Evolutionary conservation across 2,113 vertebrate species (phyloP).

Genomic region (Larimichthys crocea): DNA sequence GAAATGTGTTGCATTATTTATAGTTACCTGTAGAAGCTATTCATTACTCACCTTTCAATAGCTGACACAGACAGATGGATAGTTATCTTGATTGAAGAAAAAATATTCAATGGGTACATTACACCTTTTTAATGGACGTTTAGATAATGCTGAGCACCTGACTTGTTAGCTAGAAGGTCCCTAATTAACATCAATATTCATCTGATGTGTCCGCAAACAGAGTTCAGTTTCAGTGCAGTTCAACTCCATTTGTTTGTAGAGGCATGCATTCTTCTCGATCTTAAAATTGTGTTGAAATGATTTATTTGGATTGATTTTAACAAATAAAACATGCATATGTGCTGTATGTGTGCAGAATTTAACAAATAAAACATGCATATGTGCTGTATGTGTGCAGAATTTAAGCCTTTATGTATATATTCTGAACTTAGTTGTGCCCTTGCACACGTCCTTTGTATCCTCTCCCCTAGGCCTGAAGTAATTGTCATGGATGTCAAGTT

Average conservation of each 20-base stretch:
- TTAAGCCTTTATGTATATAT: conserved; percentile 23
- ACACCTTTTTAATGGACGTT: conserved; percentile 75
- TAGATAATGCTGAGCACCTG: conserved; percentile 69
- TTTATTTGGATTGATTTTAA: neutral
- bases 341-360: too few species aligned
- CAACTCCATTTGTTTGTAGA: neutral
- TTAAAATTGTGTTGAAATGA: neutral
- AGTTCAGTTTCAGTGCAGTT: neutral
- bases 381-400: conserved; percentile 9
- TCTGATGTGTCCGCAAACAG: conserved; percentile 53
- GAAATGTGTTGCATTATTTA: conserved; percentile 73
- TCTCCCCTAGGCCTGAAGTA: conserved; percentile 54
- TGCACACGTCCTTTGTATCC: conserved; percentile 55
- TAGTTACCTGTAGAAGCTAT: conserved; percentile 65
- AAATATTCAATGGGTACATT: conserved; percentile 69
- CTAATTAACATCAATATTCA: conserved; percentile 76
- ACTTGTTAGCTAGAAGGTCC: conserved; percentile 59
- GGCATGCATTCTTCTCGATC: neutral
- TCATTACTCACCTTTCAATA: conserved; percentile 76
- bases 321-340: neutral
- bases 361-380: too few species aligned
- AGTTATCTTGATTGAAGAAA: conserved; percentile 72
- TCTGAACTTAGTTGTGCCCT: conserved; percentile 38
- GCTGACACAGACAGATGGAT: conserved; percentile 72
- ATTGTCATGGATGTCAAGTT: conserved; percentile 62